A percentile compares a stretch with the other conserved stretches of the same genome.
Evolutionary conservation across 2,113 vertebrate genomes (phyloP).

Genomic region (Saimiri boliviensis): DNA sequence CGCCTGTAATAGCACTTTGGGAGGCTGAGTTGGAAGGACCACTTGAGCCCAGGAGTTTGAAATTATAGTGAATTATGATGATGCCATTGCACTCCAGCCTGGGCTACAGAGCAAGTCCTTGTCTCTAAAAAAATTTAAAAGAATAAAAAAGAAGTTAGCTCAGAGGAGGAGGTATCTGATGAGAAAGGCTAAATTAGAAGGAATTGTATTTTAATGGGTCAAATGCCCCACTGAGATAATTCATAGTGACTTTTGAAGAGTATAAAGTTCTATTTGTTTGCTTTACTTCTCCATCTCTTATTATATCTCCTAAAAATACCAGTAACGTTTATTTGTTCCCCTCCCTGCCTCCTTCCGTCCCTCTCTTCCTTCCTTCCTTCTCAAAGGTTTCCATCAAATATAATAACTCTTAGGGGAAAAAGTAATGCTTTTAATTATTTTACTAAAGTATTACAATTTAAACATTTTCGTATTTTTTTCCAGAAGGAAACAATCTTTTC

Average conservation of each 20-base stretch:
- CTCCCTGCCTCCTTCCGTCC: no score
- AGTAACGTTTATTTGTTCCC: neutral
- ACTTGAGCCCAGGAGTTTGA: no score
- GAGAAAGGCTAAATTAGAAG: neutral
- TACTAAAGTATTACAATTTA: neutral
- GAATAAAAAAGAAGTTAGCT: no score
- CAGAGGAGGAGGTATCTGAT: neutral
- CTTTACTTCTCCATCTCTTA: neutral
- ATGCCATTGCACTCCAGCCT: no score
- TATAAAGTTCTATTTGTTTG: neutral
- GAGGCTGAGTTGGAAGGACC: no score
- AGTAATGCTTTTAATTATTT: neutral
- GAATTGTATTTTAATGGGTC: neutral
- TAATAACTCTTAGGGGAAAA: neutral
- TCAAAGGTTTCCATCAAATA: neutral
- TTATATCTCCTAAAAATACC: neutral
- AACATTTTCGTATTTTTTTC: neutral
- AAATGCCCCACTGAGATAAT: neutral
- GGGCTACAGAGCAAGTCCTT: no score
- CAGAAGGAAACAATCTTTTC: slow-evolving; percentile 53
- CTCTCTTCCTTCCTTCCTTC: neutral
- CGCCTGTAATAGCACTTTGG: no score
- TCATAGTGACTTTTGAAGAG: neutral
- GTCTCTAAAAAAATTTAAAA: neutral
- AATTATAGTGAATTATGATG: no score